Evolutionary conservation across 2,113 vertebrate genomes (phyloP).

Genomic region (Tychaedon coryphoeus): DNA sequence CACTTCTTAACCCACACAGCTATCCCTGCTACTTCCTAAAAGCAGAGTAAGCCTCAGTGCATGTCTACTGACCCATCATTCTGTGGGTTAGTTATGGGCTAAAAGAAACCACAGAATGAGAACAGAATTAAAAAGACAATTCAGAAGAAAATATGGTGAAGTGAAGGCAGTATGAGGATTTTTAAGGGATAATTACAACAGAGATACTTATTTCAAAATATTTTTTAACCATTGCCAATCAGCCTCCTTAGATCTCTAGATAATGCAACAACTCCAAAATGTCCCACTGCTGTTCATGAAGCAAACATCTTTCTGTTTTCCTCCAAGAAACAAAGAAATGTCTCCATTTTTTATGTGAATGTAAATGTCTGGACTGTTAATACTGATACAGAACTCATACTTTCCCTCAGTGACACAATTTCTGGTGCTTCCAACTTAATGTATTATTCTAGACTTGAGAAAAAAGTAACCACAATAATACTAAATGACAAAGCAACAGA

Average conservation of each 20-base stretch:
- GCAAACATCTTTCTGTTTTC: not conserved
- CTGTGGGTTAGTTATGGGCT: accelerated
- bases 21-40: not conserved
- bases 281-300: not conserved
- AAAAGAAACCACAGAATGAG: not conserved
- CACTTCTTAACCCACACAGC: not conserved
- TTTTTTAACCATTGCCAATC: not conserved
- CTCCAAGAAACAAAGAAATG: not conserved
- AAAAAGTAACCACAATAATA: not conserved
- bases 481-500: not conserved
- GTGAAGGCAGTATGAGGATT: not conserved
- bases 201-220: not conserved
- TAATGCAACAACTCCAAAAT: not conserved
- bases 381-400: not conserved
- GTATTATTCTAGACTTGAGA: not conserved
- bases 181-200: not conserved
- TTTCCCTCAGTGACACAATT: not conserved
- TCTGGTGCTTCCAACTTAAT: not conserved
- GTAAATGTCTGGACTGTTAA: not conserved
- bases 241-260: not conserved
- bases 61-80: not conserved
- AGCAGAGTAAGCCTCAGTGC: not conserved
- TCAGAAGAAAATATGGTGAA: not conserved
- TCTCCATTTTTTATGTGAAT: not conserved
- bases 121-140: not conserved